A percentile compares a stretch with the other conserved stretches of the same genome.
These are phyloP conservation scores for Latrodectus geometricus DNA, from an alignment of 1,140 invertebrate genomes.

Conservation along the genomic window DNA sequence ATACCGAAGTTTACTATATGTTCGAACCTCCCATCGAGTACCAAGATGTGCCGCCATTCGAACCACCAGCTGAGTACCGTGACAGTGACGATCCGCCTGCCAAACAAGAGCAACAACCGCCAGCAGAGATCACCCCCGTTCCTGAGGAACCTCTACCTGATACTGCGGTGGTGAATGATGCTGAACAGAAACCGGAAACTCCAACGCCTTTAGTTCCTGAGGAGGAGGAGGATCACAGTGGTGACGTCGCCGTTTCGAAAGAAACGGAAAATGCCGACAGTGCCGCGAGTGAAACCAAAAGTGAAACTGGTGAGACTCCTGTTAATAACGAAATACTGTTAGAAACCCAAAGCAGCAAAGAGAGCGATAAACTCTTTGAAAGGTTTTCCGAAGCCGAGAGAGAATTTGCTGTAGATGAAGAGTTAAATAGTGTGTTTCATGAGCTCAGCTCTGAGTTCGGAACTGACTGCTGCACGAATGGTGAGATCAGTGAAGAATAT, in stretches of 20 bases:
- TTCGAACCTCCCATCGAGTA: conserved; percentile 62
- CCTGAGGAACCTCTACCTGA: neutral
- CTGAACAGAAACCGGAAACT: neutral
- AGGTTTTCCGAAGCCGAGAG: conserved; percentile 54
- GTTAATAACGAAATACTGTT: neutral
- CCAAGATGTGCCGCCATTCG: conserved; percentile 53
- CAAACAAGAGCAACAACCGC: neutral
- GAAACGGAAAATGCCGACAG: conserved; percentile 19
- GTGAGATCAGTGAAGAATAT: conserved; percentile 29
- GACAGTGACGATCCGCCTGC: conserved; percentile 10
- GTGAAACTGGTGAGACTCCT: neutral
- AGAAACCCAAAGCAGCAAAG: conserved; percentile 9
- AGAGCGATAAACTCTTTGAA: conserved; percentile 54
- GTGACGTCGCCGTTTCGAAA: conserved; percentile 15
- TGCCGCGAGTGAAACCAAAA: conserved; percentile 13
- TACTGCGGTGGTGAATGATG: neutral
- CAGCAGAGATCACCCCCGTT: neutral
- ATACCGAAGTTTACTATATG: conserved; percentile 36
- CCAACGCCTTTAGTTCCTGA: neutral
- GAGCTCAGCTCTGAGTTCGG: conserved; percentile 48
- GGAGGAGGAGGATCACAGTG: neutral
- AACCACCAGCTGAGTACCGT: conserved; percentile 58
- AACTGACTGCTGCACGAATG: conserved; percentile 10
- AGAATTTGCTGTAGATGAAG: conserved; percentile 57
- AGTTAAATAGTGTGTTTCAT: conserved; percentile 53